A percentile compares a stretch with the other conserved stretches of the same genome.
Conservation (phyloP, 64 coral and sea anemone species). For the Cladopsammia gracilis region DNA sequence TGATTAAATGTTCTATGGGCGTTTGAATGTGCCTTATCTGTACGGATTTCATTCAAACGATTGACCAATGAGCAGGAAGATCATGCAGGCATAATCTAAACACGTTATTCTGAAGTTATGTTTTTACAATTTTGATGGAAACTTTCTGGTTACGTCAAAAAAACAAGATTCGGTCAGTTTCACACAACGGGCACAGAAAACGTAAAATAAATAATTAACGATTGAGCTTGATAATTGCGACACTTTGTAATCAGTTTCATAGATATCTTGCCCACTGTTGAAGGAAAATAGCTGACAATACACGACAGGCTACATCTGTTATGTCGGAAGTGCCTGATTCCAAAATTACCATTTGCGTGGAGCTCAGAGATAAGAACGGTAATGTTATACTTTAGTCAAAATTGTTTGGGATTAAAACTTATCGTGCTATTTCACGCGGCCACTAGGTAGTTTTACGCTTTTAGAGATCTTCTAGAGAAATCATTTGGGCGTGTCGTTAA, state of each 20-base stretch:
- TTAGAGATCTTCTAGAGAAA: background rate
- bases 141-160: too few relatives aligned
- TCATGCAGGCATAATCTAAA: too few relatives aligned
- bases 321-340: slow-evolving; percentile 34
- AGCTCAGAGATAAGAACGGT: slow-evolving; percentile 25
- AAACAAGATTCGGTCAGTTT: too few relatives aligned
- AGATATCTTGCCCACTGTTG: background rate
- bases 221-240: background rate
- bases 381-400: slow-evolving; percentile 31
- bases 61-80: too few relatives aligned
- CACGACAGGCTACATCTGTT: background rate
- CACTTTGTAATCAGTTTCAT: slow-evolving; percentile 23
- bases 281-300: background rate
- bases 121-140: too few relatives aligned
- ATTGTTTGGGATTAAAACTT: slow-evolving; percentile 36
- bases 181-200: too few relatives aligned
- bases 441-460: background rate
- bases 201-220: background rate
- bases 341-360: slow-evolving; percentile 29
- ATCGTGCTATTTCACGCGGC: slow-evolving; percentile 7
- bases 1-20: background rate
- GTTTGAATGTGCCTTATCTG: background rate
- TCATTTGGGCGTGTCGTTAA: background rate
- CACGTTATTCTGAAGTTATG: too few relatives aligned
- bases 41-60: too few relatives aligned